Conservation (phyloP, 2,797 vertebrate genomes). For the Atherinosoma microstoma region DNA sequence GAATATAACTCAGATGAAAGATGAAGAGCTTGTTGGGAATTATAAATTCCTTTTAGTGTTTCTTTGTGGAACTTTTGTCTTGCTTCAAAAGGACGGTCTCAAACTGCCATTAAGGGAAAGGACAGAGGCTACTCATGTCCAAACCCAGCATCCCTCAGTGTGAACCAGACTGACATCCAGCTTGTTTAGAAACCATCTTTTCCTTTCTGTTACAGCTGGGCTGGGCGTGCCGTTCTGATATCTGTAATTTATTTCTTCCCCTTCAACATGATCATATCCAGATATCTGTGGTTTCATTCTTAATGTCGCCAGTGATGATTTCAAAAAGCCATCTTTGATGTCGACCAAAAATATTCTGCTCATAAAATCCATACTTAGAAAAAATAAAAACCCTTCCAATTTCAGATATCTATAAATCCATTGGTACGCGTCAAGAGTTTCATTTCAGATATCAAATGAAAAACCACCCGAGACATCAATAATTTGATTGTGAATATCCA, state of each 20-base stretch:
- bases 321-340: too few species aligned
- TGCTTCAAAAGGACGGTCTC: constrained; percentile 28
- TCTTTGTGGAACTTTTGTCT: constrained; percentile 33
- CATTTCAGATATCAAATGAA: not conserved
- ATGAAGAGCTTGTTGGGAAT: constrained; percentile 41
- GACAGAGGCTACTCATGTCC: not conserved
- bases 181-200: not conserved
- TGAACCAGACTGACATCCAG: not conserved
- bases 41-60: constrained; percentile 48
- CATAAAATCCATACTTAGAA: too few species aligned
- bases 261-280: not conserved
- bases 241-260: not conserved
- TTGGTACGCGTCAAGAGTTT: not conserved
- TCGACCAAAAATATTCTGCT: too few species aligned
- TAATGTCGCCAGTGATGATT: too few species aligned
- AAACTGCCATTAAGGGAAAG: constrained; percentile 31
- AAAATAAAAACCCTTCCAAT: too few species aligned
- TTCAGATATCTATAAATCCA: not conserved
- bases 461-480: too few species aligned
- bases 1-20: constrained; percentile 41
- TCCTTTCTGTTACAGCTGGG: too few species aligned
- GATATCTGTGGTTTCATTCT: too few species aligned
- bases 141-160: not conserved
- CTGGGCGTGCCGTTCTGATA: not conserved
- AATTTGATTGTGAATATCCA: too few species aligned